Conservation (phyloP, 2,888 invertebrate genomes). For the Cheilosia vulpina region DNA sequence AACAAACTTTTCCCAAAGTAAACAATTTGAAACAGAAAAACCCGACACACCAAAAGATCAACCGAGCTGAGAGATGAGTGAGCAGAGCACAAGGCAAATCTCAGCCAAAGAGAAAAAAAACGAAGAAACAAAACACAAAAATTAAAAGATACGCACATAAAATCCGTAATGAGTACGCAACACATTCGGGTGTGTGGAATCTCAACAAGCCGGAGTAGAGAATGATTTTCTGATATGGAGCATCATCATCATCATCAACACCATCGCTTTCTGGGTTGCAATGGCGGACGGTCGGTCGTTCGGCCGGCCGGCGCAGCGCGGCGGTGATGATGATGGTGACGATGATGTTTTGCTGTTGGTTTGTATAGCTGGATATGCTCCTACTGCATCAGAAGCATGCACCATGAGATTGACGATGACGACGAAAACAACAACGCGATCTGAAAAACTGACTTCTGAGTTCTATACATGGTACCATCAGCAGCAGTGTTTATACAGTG, state of each 20-base stretch:
- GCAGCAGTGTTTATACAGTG: slow-evolving; percentile 73
- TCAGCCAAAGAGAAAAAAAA: slow-evolving; percentile 42
- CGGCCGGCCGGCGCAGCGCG: slow-evolving; percentile 28
- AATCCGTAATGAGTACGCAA: slow-evolving; percentile 75
- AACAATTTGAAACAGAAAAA: slow-evolving; percentile 49
- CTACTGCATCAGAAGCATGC: slow-evolving; percentile 76
- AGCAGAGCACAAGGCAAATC: slow-evolving; percentile 54
- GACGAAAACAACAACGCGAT: slow-evolving; percentile 58
- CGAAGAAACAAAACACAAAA: slow-evolving; percentile 47
- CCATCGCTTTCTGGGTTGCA: slow-evolving; percentile 66
- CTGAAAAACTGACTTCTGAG: slow-evolving; percentile 64
- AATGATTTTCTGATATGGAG: slow-evolving; percentile 75
- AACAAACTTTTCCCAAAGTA: slow-evolving; percentile 73
- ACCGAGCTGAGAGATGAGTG: slow-evolving; percentile 4
- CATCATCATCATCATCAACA: slow-evolving; percentile 76
- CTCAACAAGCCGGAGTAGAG: slow-evolving; percentile 73
- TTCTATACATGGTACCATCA: slow-evolving; percentile 39
- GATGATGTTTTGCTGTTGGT: slow-evolving; percentile 59
- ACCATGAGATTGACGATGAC: slow-evolving; percentile 73
- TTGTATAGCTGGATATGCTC: slow-evolving; percentile 75
- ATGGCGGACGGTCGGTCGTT: slow-evolving; percentile 30
- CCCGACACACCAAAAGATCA: slow-evolving; percentile 20
- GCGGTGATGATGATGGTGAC: slow-evolving; percentile 48
- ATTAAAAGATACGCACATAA: slow-evolving; percentile 74
- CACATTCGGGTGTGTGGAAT: slow-evolving; percentile 76